These are phyloP conservation scores for Chromobotia macracanthus DNA, from an alignment of 2,797 vertebrate genomes.

Conservation along the genomic window DNA sequence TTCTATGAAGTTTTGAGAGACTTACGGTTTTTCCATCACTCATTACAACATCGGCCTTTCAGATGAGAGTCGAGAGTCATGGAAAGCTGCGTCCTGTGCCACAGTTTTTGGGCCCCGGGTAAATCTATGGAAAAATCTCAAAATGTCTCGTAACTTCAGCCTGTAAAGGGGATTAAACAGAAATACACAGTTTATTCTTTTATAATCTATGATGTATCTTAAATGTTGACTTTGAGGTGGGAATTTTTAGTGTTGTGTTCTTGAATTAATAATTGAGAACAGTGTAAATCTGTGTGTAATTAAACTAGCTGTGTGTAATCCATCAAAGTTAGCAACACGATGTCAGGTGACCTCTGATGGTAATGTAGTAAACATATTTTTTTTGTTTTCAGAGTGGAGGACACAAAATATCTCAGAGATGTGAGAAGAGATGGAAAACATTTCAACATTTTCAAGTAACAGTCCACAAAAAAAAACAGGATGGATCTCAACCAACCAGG, in stretches of 20 bases:
- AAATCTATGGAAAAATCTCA: conserved; percentile 74
- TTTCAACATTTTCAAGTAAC: conserved; percentile 90
- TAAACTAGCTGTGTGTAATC: not conserved
- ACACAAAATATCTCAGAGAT: conserved; percentile 79
- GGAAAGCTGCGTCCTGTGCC: conserved; percentile 75
- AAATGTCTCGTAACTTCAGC: conserved; percentile 58
- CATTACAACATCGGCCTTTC: conserved; percentile 66
- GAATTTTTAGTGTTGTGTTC: no score
- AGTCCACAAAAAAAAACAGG: not conserved
- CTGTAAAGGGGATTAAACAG: conserved; percentile 46
- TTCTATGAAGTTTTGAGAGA: conserved; percentile 48
- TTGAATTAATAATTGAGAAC: no score
- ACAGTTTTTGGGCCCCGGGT: conserved; percentile 66
- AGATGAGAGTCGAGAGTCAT: conserved; percentile 60
- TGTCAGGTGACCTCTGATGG: not conserved
- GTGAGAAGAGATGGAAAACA: conserved; percentile 77
- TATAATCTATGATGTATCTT: not conserved
- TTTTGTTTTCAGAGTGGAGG: conserved; percentile 78
- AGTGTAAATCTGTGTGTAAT: not conserved
- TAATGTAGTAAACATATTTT: not conserved
- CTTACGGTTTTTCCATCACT: conserved; percentile 70
- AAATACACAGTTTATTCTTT: conserved; percentile 45
- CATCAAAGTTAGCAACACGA: not conserved
- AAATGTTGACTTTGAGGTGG: not conserved
- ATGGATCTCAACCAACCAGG: no score